phyloP scores from a whole-genome alignment of 2,888 invertebrate species.

The Orthosia cruda region DNA sequence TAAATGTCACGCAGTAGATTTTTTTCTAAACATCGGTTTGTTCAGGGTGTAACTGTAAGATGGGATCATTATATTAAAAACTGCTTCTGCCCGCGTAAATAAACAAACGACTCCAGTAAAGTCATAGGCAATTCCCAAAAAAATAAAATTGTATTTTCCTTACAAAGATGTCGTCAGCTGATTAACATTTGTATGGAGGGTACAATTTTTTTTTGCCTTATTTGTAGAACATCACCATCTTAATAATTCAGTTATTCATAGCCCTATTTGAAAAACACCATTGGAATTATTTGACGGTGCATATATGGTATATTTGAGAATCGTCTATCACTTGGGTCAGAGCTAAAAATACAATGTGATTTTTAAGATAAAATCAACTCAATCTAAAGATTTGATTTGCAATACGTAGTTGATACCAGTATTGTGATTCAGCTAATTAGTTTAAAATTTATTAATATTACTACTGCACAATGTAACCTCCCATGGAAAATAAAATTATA shows the following conservation, averaged over 20 bases:
- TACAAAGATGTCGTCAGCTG: no score
- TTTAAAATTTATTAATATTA: slow-evolving; percentile 81
- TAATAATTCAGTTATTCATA: no score
- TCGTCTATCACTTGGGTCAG: slow-evolving; percentile 71
- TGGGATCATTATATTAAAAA: no score
- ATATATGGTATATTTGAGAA: background rate
- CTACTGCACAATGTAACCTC: slow-evolving; percentile 54
- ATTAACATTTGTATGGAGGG: no score
- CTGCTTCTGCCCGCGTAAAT: no score
- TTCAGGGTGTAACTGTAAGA: background rate
- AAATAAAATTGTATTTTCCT: no score
- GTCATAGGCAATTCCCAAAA: no score
- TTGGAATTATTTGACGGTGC: background rate
- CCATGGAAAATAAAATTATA: slow-evolving; percentile 55
- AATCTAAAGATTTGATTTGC: slow-evolving; percentile 89
- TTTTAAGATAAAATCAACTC: slow-evolving; percentile 87
- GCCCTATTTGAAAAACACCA: no score
- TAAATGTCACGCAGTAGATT: no score
- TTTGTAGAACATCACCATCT: no score
- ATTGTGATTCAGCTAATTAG: slow-evolving; percentile 80
- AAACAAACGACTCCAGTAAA: no score
- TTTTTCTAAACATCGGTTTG: background rate
- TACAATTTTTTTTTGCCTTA: no score
- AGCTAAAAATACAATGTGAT: slow-evolving; percentile 82
- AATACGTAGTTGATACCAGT: slow-evolving; percentile 76